Conservation (phyloP, 1,140 invertebrate species). For the Sinella curviseta region DNA sequence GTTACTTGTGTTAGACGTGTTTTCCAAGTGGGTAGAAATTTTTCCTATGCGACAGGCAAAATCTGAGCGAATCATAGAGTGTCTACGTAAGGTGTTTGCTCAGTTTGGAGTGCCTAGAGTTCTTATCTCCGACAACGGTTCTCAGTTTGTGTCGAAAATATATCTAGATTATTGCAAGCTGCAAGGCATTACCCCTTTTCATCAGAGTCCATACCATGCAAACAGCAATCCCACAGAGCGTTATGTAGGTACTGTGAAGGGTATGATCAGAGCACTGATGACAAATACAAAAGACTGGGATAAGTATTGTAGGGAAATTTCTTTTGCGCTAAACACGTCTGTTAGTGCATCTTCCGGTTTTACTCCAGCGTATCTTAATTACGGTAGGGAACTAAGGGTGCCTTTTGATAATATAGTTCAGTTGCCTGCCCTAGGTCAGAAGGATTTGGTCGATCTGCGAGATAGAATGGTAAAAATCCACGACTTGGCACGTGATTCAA, state of each 20-base stretch:
- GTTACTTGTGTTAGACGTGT: slow-evolving; percentile 57
- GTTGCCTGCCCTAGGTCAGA: neutral
- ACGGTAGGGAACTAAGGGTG: slow-evolving; percentile 52
- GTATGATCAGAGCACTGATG: slow-evolving; percentile 45
- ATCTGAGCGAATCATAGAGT: slow-evolving; percentile 3
- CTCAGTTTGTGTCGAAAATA: slow-evolving; percentile 21
- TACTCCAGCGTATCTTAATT: slow-evolving; percentile 54
- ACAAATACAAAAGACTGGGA: slow-evolving; percentile 50
- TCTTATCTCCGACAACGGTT: slow-evolving; percentile 31
- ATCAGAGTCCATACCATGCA: slow-evolving; percentile 44
- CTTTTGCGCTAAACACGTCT: slow-evolving; percentile 56
- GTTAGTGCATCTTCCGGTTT: slow-evolving; percentile 52
- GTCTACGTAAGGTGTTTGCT: slow-evolving; percentile 2
- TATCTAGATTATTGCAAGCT: slow-evolving; percentile 30
- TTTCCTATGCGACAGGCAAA: slow-evolving; percentile 54
- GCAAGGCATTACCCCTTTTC: slow-evolving; percentile 20
- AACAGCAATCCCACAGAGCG: slow-evolving; percentile 46
- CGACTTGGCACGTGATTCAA: slow-evolving; percentile 1
- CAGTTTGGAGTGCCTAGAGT: slow-evolving; percentile 28
- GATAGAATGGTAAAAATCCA: neutral
- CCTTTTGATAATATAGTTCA: slow-evolving; percentile 33
- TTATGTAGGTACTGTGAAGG: slow-evolving; percentile 44
- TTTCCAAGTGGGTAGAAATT: slow-evolving; percentile 57
- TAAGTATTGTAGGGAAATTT: slow-evolving; percentile 51
- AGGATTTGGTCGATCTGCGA: neutral